phyloP scores from a whole-genome alignment of 2,113 vertebrate genomes.

The Rhinichthys klamathensis region DNA sequence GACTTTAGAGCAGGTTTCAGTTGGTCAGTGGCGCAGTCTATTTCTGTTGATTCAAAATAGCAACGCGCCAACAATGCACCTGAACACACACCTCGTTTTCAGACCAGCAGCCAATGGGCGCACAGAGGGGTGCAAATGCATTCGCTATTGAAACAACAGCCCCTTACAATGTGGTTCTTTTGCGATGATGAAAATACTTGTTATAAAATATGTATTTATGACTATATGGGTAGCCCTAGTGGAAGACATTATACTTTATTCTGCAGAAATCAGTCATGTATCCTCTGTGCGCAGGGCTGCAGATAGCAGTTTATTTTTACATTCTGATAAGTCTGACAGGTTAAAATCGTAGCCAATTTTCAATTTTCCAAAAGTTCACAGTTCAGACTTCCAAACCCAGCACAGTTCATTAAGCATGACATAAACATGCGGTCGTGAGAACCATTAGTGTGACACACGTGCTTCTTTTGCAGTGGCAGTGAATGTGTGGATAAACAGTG shows the following conservation, averaged over 20 bases:
- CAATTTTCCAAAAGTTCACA: neutral
- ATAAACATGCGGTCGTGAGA: slow-evolving; percentile 9
- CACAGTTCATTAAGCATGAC: slow-evolving; percentile 5
- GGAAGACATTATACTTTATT: neutral
- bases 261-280: neutral
- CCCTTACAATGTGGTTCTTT: neutral
- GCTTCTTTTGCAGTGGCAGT: neutral
- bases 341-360: neutral
- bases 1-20: too few species aligned
- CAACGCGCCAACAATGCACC: too few species aligned
- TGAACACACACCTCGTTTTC: too few species aligned
- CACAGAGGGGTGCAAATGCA: too few species aligned
- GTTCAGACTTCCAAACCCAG: neutral
- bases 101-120: too few species aligned
- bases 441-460: neutral
- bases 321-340: too few species aligned
- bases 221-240: neutral
- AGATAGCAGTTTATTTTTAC: too few species aligned
- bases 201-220: neutral
- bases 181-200: neutral
- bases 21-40: too few species aligned
- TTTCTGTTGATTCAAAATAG: too few species aligned
- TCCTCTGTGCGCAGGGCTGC: neutral
- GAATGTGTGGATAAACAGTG: neutral
- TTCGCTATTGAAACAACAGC: neutral